Evolutionary conservation across 2,113 vertebrate species (phyloP).

Genomic region (Camelus bactrianus): DNA sequence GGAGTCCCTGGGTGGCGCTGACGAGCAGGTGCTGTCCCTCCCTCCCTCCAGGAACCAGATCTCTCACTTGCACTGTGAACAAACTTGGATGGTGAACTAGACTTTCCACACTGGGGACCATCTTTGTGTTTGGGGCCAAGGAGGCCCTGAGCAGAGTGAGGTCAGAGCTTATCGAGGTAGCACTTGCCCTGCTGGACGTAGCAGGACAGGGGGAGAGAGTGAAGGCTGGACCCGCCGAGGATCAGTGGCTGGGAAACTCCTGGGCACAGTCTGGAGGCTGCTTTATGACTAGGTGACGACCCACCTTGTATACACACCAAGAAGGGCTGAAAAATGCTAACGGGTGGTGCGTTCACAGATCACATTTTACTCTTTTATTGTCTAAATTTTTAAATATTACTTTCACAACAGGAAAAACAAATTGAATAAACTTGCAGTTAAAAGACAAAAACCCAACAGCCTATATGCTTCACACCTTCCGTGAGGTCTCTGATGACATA

Average conservation of each 20-base stretch:
- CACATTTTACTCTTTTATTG: conserved; percentile 39
- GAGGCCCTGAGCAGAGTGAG: background rate
- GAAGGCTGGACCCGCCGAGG: background rate
- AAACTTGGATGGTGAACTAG: background rate
- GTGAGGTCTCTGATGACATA: background rate
- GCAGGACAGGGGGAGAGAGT: background rate
- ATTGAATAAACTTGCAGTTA: background rate
- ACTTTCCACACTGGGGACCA: background rate
- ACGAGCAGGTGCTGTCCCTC: background rate
- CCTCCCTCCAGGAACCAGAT: background rate
- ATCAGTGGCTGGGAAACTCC: background rate
- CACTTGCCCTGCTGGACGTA: background rate
- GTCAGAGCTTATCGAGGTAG: background rate
- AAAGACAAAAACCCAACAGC: background rate
- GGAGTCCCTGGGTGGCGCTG: background rate
- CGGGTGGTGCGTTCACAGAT: background rate
- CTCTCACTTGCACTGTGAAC: background rate
- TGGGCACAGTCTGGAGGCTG: background rate
- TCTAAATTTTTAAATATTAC: background rate
- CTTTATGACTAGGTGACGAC: background rate
- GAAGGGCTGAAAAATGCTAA: background rate
- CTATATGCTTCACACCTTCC: background rate
- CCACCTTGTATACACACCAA: background rate
- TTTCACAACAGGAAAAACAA: background rate
- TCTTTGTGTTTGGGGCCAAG: conserved; percentile 4